Conservation (phyloP, 2,888 invertebrate species). For the Digitonthophagus gazella region DNA sequence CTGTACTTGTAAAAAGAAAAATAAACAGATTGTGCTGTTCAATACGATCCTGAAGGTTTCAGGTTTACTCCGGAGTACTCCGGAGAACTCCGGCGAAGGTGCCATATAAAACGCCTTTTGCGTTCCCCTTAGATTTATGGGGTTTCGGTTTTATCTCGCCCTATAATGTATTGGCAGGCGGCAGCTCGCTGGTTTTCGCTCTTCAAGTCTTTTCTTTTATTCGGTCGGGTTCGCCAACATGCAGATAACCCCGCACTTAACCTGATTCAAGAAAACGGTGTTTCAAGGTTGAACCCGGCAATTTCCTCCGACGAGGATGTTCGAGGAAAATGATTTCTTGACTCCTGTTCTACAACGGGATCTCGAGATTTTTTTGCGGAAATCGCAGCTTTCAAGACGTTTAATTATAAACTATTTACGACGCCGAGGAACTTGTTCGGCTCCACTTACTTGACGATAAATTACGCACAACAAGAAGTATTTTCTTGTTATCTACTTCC, state of each 20-base stretch:
- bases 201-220: neutral
- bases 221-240: neutral
- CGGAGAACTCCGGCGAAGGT: neutral
- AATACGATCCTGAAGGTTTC: neutral
- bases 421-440: neutral
- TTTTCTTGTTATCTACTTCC: too few species aligned
- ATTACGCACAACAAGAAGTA: neutral
- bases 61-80: neutral
- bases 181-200: neutral
- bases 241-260: neutral
- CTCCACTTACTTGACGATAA: neutral
- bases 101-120: conserved; percentile 13
- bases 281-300: neutral
- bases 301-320: too few species aligned
- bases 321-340: too few species aligned
- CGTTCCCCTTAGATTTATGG: conserved; percentile 12
- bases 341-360: too few species aligned
- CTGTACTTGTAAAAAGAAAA: neutral
- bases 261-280: neutral
- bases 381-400: too few species aligned
- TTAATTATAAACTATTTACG: too few species aligned
- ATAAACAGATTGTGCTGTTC: neutral
- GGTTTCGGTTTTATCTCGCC: conserved; percentile 11
- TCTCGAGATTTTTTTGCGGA: too few species aligned
- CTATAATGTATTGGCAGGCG: neutral